Evolutionary conservation across 2,113 vertebrate genomes (phyloP).

Genomic region (Rhynchopsitta pachyrhyncha): DNA sequence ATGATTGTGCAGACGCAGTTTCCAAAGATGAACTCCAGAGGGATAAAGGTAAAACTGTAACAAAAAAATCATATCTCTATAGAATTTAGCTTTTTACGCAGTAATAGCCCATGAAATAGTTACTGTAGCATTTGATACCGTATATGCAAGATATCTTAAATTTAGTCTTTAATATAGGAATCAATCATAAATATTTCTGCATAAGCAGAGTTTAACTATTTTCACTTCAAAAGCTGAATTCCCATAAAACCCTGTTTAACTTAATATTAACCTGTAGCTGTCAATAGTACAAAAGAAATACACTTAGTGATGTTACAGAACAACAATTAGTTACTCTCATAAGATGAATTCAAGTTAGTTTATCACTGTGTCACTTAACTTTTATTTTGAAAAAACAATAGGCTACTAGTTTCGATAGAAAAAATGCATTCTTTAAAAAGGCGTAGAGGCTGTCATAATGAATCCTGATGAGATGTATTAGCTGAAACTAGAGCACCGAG

Average conservation of each 20-base stretch:
- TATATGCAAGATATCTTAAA: neutral
- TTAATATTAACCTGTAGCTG: neutral
- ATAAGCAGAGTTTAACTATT: neutral
- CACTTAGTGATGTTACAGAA: neutral
- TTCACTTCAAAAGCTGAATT: neutral
- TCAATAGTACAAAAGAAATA: neutral
- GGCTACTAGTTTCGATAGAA: neutral
- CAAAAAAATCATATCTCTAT: neutral
- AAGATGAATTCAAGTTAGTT: neutral
- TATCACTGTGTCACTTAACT: neutral
- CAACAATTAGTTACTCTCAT: neutral
- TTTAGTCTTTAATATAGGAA: neutral
- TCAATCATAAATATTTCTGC: neutral
- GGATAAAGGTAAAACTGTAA: constrained; percentile 85
- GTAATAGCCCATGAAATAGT: neutral
- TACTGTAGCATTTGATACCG: neutral
- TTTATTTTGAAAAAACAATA: neutral
- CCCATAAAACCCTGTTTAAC: neutral
- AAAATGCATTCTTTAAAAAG: neutral
- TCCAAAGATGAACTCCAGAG: constrained; percentile 94
- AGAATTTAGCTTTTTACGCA: neutral
- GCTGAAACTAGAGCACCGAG: neutral
- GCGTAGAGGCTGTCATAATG: neutral
- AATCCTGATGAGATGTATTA: neutral
- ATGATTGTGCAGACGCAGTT: constrained; percentile 87